These are phyloP conservation scores for Balearica regulorum DNA, from an alignment of 2,797 vertebrate species.

Conservation along the genomic window DNA sequence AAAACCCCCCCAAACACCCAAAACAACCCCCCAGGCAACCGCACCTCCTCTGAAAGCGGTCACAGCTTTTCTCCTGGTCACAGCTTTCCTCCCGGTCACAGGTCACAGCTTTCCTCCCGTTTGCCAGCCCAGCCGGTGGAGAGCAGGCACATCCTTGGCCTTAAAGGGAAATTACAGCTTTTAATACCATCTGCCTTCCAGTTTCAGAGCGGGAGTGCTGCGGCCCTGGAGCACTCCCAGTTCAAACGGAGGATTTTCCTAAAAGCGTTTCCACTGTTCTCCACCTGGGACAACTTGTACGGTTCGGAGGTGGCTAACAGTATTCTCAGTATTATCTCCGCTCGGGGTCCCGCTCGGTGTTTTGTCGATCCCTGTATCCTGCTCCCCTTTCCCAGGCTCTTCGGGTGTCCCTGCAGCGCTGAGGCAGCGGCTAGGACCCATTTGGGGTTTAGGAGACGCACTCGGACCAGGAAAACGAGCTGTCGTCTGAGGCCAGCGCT, in stretches of 20 bases:
- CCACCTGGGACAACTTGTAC: background rate
- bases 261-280: background rate
- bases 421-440: background rate
- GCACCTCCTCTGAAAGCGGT: background rate
- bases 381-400: background rate
- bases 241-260: background rate
- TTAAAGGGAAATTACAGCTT: background rate
- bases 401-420: too few relatives aligned
- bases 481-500: fast-evolving
- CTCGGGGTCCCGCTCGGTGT: fast-evolving
- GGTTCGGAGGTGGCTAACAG: background rate
- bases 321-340: background rate
- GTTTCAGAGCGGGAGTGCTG: background rate
- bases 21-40: too few relatives aligned
- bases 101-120: too few relatives aligned
- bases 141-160: background rate
- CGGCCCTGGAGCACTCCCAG: background rate
- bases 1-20: fast-evolving
- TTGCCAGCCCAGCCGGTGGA: background rate
- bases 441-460: background rate
- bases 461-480: background rate
- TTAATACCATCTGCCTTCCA: background rate
- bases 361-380: background rate
- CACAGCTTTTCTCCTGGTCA: too few relatives aligned
- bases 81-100: too few relatives aligned